phyloP scores from a whole-genome alignment of 1,140 invertebrate species.

The Dinoponera quadriceps region DNA sequence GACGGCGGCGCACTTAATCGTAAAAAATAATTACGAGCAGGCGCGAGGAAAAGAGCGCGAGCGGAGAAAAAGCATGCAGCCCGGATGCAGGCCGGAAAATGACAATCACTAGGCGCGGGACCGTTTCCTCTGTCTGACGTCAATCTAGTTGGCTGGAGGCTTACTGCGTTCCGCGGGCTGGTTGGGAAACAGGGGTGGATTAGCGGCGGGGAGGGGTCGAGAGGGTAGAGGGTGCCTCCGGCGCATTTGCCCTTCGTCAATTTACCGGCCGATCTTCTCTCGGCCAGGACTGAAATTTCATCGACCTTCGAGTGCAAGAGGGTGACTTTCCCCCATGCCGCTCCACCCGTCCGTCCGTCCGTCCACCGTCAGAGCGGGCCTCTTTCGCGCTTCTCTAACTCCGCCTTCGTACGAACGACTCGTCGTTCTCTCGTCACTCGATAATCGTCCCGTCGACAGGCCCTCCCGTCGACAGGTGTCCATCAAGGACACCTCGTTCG shows the following conservation, averaged over 20 bases:
- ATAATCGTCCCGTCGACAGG: constrained; percentile 63
- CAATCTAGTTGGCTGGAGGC: constrained; percentile 62
- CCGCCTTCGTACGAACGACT: constrained; percentile 19
- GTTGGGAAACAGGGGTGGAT: constrained; percentile 45
- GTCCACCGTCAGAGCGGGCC: background rate
- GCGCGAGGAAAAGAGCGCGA: constrained; percentile 61
- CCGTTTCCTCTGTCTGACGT: constrained; percentile 81
- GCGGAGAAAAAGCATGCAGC: constrained; percentile 77
- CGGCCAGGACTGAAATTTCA: constrained; percentile 61
- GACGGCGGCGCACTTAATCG: constrained; percentile 77
- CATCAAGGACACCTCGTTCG: constrained; percentile 68
- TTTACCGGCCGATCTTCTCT: constrained; percentile 71
- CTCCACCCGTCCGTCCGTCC: background rate
- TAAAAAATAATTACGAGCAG: constrained; percentile 82
- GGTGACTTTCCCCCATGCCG: constrained; percentile 30
- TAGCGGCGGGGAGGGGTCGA: constrained; percentile 13
- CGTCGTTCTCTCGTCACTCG: constrained; percentile 55
- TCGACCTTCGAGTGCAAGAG: constrained; percentile 65
- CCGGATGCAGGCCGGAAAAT: constrained; percentile 83
- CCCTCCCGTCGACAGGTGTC: constrained; percentile 67
- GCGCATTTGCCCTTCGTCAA: constrained; percentile 66
- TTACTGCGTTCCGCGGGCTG: constrained; percentile 38
- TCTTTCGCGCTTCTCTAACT: constrained; percentile 14
- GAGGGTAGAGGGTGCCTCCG: constrained; percentile 37
- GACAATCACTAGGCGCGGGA: constrained; percentile 82